Evolutionary conservation across 1,140 invertebrate genomes (phyloP).

Genomic region (Drusus annulatus): DNA sequence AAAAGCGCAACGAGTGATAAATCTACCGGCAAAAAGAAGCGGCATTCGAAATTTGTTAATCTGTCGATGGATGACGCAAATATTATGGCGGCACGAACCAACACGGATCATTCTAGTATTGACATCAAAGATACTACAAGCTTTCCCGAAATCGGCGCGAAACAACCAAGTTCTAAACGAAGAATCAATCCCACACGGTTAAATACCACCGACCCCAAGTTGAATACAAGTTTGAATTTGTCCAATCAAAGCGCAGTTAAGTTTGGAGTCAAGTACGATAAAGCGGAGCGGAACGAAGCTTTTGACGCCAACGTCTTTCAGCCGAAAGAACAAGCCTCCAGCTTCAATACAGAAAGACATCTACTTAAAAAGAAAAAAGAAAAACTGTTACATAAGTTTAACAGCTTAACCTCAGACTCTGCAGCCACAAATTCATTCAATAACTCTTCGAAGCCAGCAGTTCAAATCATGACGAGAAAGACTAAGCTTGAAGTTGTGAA

Average conservation of each 20-base stretch:
- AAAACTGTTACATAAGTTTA: conserved; percentile 70
- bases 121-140: conserved; percentile 66
- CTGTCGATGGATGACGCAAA: conserved; percentile 60
- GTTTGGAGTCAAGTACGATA: conserved; percentile 54
- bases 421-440: conserved; percentile 18
- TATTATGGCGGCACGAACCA: conserved; percentile 52
- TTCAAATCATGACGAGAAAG: conserved; percentile 20
- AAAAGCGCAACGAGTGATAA: background rate
- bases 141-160: conserved; percentile 67
- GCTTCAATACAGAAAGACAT: conserved; percentile 65
- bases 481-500: conserved; percentile 4
- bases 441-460: background rate
- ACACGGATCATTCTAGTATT: conserved; percentile 61
- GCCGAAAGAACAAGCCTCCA: conserved; percentile 62
- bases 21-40: conserved; percentile 62
- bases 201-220: conserved; percentile 60
- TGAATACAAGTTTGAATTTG: conserved; percentile 63
- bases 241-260: conserved; percentile 58
- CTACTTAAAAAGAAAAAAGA: conserved; percentile 67
- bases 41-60: conserved; percentile 61
- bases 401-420: conserved; percentile 64
- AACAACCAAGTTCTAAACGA: conserved; percentile 62
- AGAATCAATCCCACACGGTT: conserved; percentile 69
- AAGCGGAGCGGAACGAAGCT: conserved; percentile 62
- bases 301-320: conserved; percentile 65